A percentile compares a stretch with the other conserved stretches of the same genome.
These are phyloP conservation scores for Xylota sylvarum DNA, from an alignment of 2,888 invertebrate genomes.

Conservation along the genomic window DNA sequence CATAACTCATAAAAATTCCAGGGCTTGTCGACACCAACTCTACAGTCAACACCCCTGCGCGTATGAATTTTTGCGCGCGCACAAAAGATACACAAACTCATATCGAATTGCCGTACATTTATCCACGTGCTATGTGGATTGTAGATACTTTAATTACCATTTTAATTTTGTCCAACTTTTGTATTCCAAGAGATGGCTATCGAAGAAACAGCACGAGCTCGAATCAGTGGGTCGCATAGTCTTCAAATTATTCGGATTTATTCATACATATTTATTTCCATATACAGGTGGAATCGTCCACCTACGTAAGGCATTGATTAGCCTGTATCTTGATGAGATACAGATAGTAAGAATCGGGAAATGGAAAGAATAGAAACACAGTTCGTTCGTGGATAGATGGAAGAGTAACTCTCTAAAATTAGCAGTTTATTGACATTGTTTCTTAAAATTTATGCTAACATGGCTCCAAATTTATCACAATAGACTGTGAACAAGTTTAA, in stretches of 20 bases:
- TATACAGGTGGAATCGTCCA: constrained; percentile 15
- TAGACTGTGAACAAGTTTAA: constrained; percentile 3
- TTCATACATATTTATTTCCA: constrained; percentile 15
- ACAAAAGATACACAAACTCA: neutral
- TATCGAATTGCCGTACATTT: neutral
- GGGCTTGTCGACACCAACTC: neutral
- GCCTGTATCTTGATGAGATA: constrained; percentile 2
- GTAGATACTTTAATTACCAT: neutral
- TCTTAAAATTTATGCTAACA: constrained; percentile 20
- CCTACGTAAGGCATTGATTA: constrained; percentile 22
- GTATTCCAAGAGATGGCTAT: constrained; percentile 7
- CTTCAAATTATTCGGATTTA: neutral
- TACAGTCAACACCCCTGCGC: constrained; percentile 4
- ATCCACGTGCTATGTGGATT: constrained; percentile 31
- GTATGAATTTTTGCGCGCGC: constrained; percentile 10
- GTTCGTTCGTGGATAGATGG: neutral
- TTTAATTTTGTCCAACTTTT: neutral
- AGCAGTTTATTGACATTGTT: constrained; percentile 19
- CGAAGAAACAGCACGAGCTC: constrained; percentile 7
- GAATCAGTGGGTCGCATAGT: constrained; percentile 1
- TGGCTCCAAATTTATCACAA: constrained; percentile 4
- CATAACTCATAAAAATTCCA: constrained; percentile 26
- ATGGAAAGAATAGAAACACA: neutral
- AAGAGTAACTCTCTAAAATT: neutral
- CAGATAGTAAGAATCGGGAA: neutral